Conservation (phyloP, 2,797 vertebrate species). For the Ceyx erithaca region DNA sequence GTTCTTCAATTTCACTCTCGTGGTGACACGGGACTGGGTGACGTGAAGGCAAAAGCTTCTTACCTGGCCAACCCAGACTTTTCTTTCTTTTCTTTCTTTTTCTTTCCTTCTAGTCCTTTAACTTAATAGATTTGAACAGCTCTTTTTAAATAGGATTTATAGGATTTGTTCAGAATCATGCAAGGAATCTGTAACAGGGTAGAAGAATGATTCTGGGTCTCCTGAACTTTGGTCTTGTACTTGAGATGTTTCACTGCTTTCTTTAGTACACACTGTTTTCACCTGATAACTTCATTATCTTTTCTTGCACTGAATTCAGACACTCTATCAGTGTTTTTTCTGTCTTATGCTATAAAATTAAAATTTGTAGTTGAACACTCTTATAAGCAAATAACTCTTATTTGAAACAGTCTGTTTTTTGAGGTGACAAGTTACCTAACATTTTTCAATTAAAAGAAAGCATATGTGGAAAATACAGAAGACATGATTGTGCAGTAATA, state of each 20-base stretch:
- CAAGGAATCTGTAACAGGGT: no score
- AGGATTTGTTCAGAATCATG: no score
- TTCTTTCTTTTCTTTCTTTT: not conserved
- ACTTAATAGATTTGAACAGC: not conserved
- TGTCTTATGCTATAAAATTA: no score
- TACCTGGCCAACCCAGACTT: not conserved
- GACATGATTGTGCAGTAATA: not conserved
- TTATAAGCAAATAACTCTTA: not conserved
- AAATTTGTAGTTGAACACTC: no score
- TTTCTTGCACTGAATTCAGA: no score
- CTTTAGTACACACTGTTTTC: no score
- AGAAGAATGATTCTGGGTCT: no score
- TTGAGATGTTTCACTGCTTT: no score
- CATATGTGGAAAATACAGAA: not conserved
- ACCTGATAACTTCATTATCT: no score
- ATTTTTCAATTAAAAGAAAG: not conserved
- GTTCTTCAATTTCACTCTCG: slow-evolving; percentile 34
- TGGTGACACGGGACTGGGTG: not conserved
- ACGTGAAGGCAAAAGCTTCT: not conserved
- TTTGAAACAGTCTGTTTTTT: not conserved
- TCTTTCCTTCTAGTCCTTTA: not conserved
- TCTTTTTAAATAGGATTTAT: not conserved
- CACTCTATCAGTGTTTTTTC: not conserved
- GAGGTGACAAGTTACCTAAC: not conserved
- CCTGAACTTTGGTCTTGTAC: no score